phyloP scores from a whole-genome alignment of 64 coral and sea anemone genomes.

The Actinia tenebrosa region DNA sequence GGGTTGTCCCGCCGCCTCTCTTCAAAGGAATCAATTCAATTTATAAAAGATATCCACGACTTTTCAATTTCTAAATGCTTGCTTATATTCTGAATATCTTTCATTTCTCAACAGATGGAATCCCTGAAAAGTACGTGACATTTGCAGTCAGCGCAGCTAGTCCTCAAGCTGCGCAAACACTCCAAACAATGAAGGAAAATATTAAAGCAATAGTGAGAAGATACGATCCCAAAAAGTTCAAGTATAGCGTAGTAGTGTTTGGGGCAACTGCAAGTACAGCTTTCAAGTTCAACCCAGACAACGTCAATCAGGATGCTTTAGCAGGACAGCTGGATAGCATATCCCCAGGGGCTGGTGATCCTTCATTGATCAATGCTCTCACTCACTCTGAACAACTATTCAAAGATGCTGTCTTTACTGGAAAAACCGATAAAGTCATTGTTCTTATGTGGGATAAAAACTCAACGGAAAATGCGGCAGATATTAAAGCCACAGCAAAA shows the following conservation, averaged over 20 bases:
- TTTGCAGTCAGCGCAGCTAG: conserved; percentile 15
- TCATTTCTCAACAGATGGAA: conserved; percentile 6
- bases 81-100: background rate
- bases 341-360: background rate
- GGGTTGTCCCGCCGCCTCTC: no score
- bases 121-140: conserved; percentile 6
- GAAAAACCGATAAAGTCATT: conserved; percentile 1
- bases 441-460: conserved; percentile 18
- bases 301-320: background rate
- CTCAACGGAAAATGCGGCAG: background rate
- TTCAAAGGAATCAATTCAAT: no score
- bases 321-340: background rate
- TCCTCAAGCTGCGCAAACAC: background rate
- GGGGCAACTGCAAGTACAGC: background rate
- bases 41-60: no score
- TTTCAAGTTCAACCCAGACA: background rate
- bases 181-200: background rate
- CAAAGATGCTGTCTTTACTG: background rate
- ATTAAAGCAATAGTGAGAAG: background rate
- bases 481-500: background rate
- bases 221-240: conserved; percentile 15
- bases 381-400: background rate
- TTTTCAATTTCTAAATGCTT: no score
- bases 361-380: background rate
- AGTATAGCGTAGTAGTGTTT: conserved; percentile 16